These are phyloP conservation scores for Corydoras maculifer DNA, from an alignment of 2,113 vertebrate species.

Conservation along the genomic window DNA sequence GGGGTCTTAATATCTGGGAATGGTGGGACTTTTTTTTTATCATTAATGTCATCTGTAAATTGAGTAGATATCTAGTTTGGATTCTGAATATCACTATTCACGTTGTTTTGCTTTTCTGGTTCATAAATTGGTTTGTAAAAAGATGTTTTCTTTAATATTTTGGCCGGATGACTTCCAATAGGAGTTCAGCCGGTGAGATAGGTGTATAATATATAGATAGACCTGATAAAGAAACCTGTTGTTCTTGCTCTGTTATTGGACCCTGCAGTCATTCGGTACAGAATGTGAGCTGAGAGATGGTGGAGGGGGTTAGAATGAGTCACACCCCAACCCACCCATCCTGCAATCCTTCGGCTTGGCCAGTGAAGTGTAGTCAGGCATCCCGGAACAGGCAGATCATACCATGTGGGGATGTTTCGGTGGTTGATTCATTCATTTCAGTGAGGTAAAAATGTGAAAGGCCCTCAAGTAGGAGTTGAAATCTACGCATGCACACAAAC, in stretches of 20 bases:
- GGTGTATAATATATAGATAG: too few relatives aligned
- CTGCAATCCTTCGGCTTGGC: not conserved
- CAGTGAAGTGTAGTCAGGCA: conserved; percentile 13
- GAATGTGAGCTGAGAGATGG: conserved; percentile 21
- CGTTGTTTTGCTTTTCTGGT: too few relatives aligned
- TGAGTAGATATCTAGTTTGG: too few relatives aligned
- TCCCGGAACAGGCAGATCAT: conserved; percentile 8
- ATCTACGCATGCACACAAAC: conserved; percentile 14
- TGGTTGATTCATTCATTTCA: conserved; percentile 35
- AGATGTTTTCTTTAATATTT: too few relatives aligned
- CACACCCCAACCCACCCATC: conserved; percentile 1
- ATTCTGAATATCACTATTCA: too few relatives aligned
- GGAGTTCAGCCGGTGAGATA: too few relatives aligned
- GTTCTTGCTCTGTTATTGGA: not conserved
- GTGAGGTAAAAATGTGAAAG: conserved; percentile 16
- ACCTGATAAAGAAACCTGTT: conserved; percentile 1
- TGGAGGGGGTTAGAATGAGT: conserved; percentile 20
- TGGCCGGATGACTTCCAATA: too few relatives aligned
- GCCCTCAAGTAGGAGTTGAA: conserved; percentile 5
- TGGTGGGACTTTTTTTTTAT: not conserved
- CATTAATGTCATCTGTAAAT: too few relatives aligned
- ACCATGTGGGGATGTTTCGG: conserved; percentile 3
- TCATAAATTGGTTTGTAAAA: too few relatives aligned
- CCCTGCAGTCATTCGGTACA: conserved; percentile 23
- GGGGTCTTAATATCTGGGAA: not conserved